Evolutionary conservation across 2,113 vertebrate species (phyloP).

Genomic region (Tragelaphus buxtoni): DNA sequence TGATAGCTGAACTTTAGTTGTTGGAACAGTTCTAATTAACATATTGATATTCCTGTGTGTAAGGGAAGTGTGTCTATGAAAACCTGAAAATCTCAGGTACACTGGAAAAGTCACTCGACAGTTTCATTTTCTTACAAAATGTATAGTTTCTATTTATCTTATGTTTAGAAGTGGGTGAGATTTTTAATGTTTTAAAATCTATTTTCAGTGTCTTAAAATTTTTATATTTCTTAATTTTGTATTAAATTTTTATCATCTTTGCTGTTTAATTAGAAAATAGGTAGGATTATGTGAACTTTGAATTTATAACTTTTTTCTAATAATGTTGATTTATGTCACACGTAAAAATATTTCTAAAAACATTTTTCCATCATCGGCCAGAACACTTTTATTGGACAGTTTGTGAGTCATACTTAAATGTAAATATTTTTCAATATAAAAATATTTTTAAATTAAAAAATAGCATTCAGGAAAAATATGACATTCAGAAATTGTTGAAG

Average conservation of each 20-base stretch:
- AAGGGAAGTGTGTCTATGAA: slow-evolving; percentile 77
- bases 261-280: slow-evolving; percentile 14
- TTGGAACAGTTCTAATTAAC: slow-evolving; percentile 80
- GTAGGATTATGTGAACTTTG: slow-evolving; percentile 19
- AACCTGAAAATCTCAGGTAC: not conserved
- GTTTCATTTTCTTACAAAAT: slow-evolving; percentile 38
- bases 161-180: slow-evolving; percentile 83
- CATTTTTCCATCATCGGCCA: not conserved
- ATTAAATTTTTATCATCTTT: slow-evolving; percentile 26
- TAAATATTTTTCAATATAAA: slow-evolving; percentile 23
- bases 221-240: slow-evolving; percentile 7
- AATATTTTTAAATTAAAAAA: not conserved
- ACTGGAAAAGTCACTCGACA: not conserved
- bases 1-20: slow-evolving; percentile 85
- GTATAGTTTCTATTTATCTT: slow-evolving; percentile 79
- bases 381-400: not conserved
- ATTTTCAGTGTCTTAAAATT: not conserved
- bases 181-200: not conserved
- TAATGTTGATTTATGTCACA: slow-evolving; percentile 1
- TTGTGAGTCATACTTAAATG: slow-evolving; percentile 23
- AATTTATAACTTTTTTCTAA: not conserved
- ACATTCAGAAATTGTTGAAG: not conserved
- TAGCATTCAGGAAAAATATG: not conserved
- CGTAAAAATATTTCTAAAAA: slow-evolving; percentile 5
- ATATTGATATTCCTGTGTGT: slow-evolving; percentile 77